These are phyloP conservation scores for Erythrocercus mccallii DNA, from an alignment of 2,113 vertebrate species.

Conservation along the genomic window DNA sequence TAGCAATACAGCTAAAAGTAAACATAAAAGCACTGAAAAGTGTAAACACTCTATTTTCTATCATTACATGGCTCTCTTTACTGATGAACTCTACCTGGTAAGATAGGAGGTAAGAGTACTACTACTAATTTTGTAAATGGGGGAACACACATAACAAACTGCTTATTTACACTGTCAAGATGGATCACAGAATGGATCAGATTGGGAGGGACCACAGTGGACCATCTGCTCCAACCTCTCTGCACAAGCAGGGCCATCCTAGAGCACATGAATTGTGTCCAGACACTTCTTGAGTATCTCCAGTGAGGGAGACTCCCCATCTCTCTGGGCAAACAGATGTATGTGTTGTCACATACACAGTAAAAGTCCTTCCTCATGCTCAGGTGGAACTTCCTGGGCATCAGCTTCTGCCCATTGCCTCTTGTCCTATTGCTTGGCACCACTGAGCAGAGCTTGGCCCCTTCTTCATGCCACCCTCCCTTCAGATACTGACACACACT, in stretches of 20 bases:
- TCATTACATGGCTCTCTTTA: not conserved
- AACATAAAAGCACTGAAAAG: not conserved
- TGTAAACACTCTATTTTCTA: not conserved
- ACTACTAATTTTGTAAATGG: not conserved
- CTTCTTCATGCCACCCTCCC: not conserved
- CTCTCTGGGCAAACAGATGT: not conserved
- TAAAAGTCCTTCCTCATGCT: not conserved
- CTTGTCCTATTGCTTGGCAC: rapidly evolving
- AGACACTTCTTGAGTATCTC: not conserved
- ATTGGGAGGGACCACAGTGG: not conserved
- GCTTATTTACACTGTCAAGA: not conserved
- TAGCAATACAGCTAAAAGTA: not conserved
- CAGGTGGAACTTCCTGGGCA: not conserved
- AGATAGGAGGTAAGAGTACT: not conserved
- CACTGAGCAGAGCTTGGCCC: not conserved
- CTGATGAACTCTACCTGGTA: not conserved
- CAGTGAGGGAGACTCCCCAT: not conserved
- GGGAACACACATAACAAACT: not conserved
- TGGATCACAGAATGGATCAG: not conserved
- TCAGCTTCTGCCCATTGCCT: not conserved
- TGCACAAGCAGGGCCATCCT: not conserved
- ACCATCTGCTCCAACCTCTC: not conserved
- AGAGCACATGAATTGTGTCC: not conserved
- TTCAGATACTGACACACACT: not conserved
- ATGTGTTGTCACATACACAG: not conserved